Evolutionary conservation across 2,888 invertebrate genomes (phyloP).

Genomic region (Siphonodentalium dalli): DNA sequence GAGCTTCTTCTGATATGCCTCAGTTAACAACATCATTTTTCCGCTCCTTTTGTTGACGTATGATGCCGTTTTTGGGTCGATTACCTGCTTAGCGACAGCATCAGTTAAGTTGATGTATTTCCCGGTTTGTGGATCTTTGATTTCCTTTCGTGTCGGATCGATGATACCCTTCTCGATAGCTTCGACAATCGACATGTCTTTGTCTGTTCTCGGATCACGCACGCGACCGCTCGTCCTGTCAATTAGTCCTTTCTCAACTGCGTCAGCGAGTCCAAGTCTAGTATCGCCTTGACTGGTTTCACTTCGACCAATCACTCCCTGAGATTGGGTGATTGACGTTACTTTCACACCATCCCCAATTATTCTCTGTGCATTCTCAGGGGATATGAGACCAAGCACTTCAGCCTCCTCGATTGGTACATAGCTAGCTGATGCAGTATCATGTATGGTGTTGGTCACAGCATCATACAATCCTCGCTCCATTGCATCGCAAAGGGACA

Average conservation of each 20-base stretch:
- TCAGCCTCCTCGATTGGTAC: conserved; percentile 68
- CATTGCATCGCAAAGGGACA: conserved; percentile 90
- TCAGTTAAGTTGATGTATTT: conserved; percentile 89
- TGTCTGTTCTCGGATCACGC: conserved; percentile 63
- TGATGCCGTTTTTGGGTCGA: conserved; percentile 79
- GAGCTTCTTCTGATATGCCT: conserved; percentile 80
- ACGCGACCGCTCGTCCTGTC: conserved; percentile 66
- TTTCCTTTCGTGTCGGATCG: conserved; percentile 74
- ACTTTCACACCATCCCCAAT: conserved; percentile 50
- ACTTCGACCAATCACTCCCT: conserved; percentile 50
- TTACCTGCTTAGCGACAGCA: conserved; percentile 86
- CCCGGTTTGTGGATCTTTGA: conserved; percentile 82
- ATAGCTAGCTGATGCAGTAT: conserved; percentile 79
- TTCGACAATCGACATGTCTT: conserved; percentile 74
- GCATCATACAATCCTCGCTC: conserved; percentile 89
- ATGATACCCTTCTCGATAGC: conserved; percentile 77
- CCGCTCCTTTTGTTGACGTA: conserved; percentile 79
- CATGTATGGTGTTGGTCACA: conserved; percentile 77
- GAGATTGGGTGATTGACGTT: conserved; percentile 52
- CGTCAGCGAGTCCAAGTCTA: conserved; percentile 59
- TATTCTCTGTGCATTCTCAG: conserved; percentile 41
- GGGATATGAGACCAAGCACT: conserved; percentile 40
- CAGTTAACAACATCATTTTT: conserved; percentile 78
- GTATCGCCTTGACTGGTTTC: conserved; percentile 42
- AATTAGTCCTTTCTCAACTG: conserved; percentile 64